phyloP scores from a whole-genome alignment of 2,797 vertebrate species.

The Poecile montanus region DNA sequence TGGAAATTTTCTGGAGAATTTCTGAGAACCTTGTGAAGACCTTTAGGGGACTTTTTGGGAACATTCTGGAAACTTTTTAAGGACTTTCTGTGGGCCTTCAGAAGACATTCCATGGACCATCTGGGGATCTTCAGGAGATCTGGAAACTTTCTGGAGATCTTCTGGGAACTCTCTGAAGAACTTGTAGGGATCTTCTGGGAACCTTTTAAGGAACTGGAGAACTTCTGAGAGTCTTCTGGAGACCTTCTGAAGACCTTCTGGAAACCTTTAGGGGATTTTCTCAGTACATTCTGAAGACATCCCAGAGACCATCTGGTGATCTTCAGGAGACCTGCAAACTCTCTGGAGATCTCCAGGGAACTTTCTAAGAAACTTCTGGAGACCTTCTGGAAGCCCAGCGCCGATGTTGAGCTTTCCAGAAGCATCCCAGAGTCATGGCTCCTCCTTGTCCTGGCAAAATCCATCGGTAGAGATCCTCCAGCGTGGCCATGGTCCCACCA shows the following conservation, averaged over 20 bases:
- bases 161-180: not conserved
- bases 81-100: not conserved
- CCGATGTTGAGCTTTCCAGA: accelerated
- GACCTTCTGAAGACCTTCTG: not conserved
- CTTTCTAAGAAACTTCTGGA: not conserved
- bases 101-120: accelerated
- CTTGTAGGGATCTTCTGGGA: not conserved
- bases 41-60: not conserved
- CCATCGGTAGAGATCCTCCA: not conserved
- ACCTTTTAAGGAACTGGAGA: not conserved
- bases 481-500: not conserved
- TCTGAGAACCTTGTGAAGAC: not conserved
- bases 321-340: not conserved
- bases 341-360: not conserved
- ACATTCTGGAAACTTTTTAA: not conserved
- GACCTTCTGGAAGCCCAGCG: accelerated
- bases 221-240: not conserved
- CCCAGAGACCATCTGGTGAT: not conserved
- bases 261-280: not conserved
- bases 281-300: too few species aligned
- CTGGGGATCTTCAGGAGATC: not conserved
- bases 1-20: not conserved
- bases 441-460: not conserved
- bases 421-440: accelerated
- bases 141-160: not conserved